These are phyloP conservation scores for Orthonyx spaldingii DNA, from an alignment of 2,113 vertebrate species.

Conservation along the genomic window DNA sequence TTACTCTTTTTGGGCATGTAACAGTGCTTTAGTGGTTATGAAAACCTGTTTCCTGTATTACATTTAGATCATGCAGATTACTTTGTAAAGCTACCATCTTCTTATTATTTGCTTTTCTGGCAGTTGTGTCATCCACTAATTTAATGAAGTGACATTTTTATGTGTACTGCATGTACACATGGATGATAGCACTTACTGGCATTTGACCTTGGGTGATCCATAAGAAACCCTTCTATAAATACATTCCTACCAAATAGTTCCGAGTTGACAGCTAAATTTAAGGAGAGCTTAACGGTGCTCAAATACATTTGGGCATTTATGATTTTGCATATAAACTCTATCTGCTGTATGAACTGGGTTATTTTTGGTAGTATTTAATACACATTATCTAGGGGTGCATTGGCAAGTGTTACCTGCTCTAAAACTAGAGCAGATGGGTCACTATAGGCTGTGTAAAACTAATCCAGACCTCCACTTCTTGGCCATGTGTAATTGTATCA, in stretches of 20 bases:
- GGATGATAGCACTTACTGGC: neutral
- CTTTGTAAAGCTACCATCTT: neutral
- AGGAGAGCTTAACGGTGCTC: neutral
- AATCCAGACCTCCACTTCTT: neutral
- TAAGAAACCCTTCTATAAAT: conserved; percentile 50
- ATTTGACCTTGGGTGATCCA: conserved; percentile 25
- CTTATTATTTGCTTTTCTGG: neutral
- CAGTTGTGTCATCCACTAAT: neutral
- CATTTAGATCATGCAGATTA: neutral
- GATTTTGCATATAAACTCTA: neutral
- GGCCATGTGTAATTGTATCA: neutral
- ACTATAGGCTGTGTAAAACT: neutral
- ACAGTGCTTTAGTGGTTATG: neutral
- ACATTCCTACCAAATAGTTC: neutral
- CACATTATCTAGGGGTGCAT: fast-evolving
- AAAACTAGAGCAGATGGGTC: neutral
- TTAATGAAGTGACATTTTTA: conserved; percentile 24
- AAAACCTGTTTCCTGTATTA: neutral
- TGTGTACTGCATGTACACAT: neutral
- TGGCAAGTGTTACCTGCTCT: neutral
- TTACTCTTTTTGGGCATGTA: neutral
- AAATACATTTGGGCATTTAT: neutral
- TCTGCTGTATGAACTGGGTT: neutral
- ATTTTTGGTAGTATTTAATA: neutral
- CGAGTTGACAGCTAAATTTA: neutral